phyloP scores from a whole-genome alignment of 2,888 invertebrate genomes.

The Daptonema setosum region DNA sequence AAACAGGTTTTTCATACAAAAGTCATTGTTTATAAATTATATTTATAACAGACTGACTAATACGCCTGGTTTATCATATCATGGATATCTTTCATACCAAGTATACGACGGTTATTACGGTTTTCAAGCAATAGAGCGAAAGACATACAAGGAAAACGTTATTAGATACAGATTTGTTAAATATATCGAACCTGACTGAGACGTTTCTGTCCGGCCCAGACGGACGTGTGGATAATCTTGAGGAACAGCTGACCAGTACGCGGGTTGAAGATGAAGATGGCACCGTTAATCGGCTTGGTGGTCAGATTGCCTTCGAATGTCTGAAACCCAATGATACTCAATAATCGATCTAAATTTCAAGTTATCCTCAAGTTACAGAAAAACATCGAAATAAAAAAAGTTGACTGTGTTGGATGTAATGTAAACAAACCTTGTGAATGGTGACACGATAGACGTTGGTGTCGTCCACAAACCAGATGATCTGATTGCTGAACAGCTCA shows the following conservation, averaged over 20 bases:
- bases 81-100: too few relatives aligned
- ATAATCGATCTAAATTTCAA: background rate
- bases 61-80: too few relatives aligned
- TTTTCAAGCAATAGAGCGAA: too few relatives aligned
- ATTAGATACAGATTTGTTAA: too few relatives aligned
- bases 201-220: slow-evolving; percentile 99
- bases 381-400: background rate
- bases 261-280: slow-evolving; percentile 98
- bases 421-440: slow-evolving; percentile 54
- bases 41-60: too few relatives aligned
- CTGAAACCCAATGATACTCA: slow-evolving; percentile 17
- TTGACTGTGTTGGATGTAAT: background rate
- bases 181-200: slow-evolving; percentile 62
- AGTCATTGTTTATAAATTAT: too few relatives aligned
- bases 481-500: slow-evolving; percentile 97
- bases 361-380: background rate
- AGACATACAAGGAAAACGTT: too few relatives aligned
- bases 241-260: slow-evolving; percentile 93
- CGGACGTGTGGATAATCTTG: slow-evolving; percentile 98
- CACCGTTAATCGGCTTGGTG: slow-evolving; percentile 97
- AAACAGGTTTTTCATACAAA: too few relatives aligned
- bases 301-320: slow-evolving; percentile 98
- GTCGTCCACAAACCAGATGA: slow-evolving; percentile 99
- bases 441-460: slow-evolving; percentile 98
- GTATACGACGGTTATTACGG: too few relatives aligned